Base-by-base conservation (phyloP, 2,113 vertebrate genomes). In the Pterocles orientalis region DNA sequence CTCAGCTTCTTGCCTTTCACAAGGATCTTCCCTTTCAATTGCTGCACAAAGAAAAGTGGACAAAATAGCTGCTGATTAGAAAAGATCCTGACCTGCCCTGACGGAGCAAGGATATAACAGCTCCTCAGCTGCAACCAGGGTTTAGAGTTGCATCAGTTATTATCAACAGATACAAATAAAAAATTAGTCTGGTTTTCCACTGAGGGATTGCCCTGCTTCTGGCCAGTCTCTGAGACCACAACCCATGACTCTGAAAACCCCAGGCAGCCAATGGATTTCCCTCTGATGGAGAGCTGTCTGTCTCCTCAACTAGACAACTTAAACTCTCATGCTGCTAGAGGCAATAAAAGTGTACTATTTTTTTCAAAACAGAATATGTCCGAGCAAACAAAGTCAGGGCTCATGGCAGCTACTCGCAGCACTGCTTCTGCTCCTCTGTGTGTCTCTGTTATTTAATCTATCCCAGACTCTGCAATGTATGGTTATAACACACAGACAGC, bases 1-100 rank as follows among this genome's bases (percentile, higher is more conserved):
- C 99, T 99, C 21, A 99, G 94, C 39, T 99, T 98, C 86, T 99
- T 99, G 18, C 99, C 99, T 92, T 99, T 99, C 93, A 99, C 94
- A 51, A 99, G 96, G 93, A 99, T 98, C 94, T 98, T 98, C 11
- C 98, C 98, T 95, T 99, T 99, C 86, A 99, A 93, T 96, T 99
- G 98, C 99, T 99, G 86, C 47, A 79, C 34, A 45, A 11, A 17
- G 21, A 90, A 47, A 73, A 91, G n/a, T 8, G 24, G 18, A 58
- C 36, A 87, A 78, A 88, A 85, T 0, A 78, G 17, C 11, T n/a
- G 14, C 14, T 43, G 39, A 19, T 80, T 19, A 95, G 64, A 69
- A 86, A 36, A 82, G 9, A 8, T 31, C 36, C 57, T 65, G 56
- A 14, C 5, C 39, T 17, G 18, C 6, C 28, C 39, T 53, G 19